Conservation (phyloP, 2,113 vertebrate genomes). For the Ciconia maguari region DNA sequence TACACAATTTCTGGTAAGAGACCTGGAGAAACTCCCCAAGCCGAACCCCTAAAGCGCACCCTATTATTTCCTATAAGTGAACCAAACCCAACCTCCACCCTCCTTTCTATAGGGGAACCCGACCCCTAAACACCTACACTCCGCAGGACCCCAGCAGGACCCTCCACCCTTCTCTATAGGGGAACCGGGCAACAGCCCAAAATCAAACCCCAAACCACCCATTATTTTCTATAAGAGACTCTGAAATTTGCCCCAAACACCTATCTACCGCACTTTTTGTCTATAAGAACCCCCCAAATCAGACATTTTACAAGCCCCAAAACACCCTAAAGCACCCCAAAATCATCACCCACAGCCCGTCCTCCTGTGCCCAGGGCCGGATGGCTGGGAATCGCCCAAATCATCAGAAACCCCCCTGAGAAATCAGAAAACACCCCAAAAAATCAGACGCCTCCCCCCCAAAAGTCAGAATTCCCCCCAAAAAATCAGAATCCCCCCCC, state of each 20-base stretch:
- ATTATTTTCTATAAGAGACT: neutral
- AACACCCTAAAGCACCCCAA: neutral
- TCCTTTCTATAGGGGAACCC: neutral
- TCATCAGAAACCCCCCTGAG: too few relatives aligned
- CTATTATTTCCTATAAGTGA: neutral
- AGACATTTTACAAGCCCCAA: neutral
- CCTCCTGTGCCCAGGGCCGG: neutral
- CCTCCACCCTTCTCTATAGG: neutral
- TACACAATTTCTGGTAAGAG: neutral
- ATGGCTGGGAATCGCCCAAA: neutral
- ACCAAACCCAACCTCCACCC: neutral
- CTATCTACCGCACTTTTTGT: accelerated
- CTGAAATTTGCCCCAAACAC: neutral
- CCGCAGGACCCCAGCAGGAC: neutral
- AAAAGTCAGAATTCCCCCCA: too few relatives aligned
- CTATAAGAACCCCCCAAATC: neutral
- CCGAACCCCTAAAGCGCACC: neutral
- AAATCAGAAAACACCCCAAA: too few relatives aligned
- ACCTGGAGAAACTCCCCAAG: neutral
- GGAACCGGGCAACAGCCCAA: neutral
- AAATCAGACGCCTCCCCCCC: too few relatives aligned
- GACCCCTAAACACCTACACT: neutral
- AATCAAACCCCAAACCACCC: neutral
- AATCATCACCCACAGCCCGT: too few relatives aligned
- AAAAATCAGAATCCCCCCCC: too few relatives aligned